Conservation (phyloP, 2,797 vertebrate species). For the Arnoldichthys spilopterus region DNA sequence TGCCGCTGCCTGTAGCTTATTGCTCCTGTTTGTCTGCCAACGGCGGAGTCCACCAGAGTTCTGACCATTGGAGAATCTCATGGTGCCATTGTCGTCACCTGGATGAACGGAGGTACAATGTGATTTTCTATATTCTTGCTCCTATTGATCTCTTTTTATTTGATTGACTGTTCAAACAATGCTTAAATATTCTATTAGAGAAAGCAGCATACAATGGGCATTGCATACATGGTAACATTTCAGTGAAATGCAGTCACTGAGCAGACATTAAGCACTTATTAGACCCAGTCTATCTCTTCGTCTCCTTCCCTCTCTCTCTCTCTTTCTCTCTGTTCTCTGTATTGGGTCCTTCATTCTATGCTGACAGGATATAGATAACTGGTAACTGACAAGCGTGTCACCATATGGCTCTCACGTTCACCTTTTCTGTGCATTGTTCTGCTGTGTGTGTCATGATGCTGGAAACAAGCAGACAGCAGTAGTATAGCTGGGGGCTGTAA, state of each 20-base stretch:
- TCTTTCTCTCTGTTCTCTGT: constrained; percentile 17
- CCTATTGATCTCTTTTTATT: constrained; percentile 8
- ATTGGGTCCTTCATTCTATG: constrained; percentile 7
- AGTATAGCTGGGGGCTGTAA: neutral
- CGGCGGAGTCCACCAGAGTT: constrained; percentile 8
- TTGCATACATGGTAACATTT: neutral
- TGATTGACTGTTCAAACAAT: neutral
- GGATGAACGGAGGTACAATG: constrained; percentile 51
- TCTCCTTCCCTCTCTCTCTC: constrained; percentile 4
- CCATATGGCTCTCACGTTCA: constrained; percentile 9
- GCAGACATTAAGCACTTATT: neutral
- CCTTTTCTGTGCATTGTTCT: constrained; percentile 17
- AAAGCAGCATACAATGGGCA: neutral
- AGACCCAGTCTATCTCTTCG: neutral
- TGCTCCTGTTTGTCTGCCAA: constrained; percentile 53
- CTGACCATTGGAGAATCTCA: constrained; percentile 35
- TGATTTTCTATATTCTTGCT: constrained; percentile 26
- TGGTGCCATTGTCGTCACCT: constrained; percentile 42
- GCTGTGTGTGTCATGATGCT: constrained; percentile 8
- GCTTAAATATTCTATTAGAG: neutral
- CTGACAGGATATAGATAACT: constrained; percentile 16
- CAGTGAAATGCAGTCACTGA: neutral
- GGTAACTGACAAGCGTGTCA: constrained; percentile 20
- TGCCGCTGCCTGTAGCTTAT: constrained; percentile 57
- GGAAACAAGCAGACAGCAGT: neutral